Percentiles rank a stretch among this genome's conserved stretches.
phyloP scores from a whole-genome alignment of 2,888 invertebrate genomes.

The Perithous albicinctus region DNA sequence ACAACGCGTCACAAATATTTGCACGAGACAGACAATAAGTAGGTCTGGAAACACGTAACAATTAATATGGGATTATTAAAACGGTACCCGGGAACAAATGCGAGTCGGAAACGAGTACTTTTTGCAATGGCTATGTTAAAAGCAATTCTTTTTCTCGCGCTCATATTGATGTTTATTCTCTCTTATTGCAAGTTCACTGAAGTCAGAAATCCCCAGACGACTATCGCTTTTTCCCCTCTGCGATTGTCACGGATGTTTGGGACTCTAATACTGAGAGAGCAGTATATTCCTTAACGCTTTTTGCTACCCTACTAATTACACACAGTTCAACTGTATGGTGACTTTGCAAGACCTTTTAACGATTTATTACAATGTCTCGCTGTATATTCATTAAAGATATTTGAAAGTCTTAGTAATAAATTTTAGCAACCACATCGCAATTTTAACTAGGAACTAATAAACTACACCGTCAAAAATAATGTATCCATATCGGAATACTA shows the following conservation, averaged over 20 bases:
- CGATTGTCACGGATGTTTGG: neutral
- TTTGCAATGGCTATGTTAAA: neutral
- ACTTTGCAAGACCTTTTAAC: neutral
- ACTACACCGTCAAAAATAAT: too few species aligned
- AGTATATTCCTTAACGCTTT: too few species aligned
- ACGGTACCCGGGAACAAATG: conserved; percentile 4
- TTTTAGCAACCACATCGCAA: neutral
- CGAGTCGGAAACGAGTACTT: neutral
- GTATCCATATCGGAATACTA: too few species aligned
- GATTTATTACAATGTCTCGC: neutral
- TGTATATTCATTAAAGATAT: neutral
- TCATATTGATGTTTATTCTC: conserved; percentile 76
- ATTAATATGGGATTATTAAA: conserved; percentile 67
- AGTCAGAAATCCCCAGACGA: conserved; percentile 62
- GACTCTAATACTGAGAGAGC: conserved; percentile 4
- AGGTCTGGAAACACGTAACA: conserved; percentile 52
- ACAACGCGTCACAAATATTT: conserved; percentile 62
- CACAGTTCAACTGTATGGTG: neutral
- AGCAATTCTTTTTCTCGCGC: conserved; percentile 12
- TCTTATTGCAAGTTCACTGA: conserved; percentile 71
- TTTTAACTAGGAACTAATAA: too few species aligned
- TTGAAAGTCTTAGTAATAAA: neutral
- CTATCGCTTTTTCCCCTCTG: conserved; percentile 3
- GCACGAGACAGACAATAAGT: conserved; percentile 45
- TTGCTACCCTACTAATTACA: conserved; percentile 4